phyloP scores from a whole-genome alignment of 2,888 invertebrate genomes.

The Dendrolimus houi region DNA sequence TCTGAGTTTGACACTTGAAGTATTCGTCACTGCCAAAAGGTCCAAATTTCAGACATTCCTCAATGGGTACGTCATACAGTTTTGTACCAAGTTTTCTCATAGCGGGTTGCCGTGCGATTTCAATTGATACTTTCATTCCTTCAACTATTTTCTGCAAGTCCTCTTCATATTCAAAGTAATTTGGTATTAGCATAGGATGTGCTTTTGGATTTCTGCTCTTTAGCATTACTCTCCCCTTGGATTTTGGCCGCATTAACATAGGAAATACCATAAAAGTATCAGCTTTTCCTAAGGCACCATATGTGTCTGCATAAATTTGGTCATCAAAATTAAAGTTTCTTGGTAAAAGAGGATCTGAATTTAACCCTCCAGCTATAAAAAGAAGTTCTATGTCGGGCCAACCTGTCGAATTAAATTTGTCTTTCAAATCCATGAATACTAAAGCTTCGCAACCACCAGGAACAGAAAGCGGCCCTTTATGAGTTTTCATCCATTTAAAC shows the following conservation, averaged over 20 bases:
- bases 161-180: slow-evolving; percentile 81
- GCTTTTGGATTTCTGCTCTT: slow-evolving; percentile 82
- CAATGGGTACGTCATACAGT: slow-evolving; percentile 76
- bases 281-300: slow-evolving; percentile 47
- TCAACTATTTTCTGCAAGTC: slow-evolving; percentile 81
- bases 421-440: slow-evolving; percentile 78
- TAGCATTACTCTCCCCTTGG: slow-evolving; percentile 81
- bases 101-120: slow-evolving; percentile 75
- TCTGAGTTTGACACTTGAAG: slow-evolving; percentile 80
- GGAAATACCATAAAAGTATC: slow-evolving; percentile 78
- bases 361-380: slow-evolving; percentile 74
- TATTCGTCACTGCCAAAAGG: slow-evolving; percentile 80
- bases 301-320: slow-evolving; percentile 54
- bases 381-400: slow-evolving; percentile 81
- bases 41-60: slow-evolving; percentile 73
- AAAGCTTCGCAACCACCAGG: slow-evolving; percentile 82
- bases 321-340: slow-evolving; percentile 73
- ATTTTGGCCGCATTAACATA: slow-evolving; percentile 83
- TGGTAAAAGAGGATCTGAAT: slow-evolving; percentile 58
- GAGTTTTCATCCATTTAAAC: slow-evolving; percentile 71
- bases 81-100: slow-evolving; percentile 76
- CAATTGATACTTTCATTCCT: slow-evolving; percentile 77
- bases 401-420: slow-evolving; percentile 68
- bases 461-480: slow-evolving; percentile 76
- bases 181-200: slow-evolving; percentile 85